phyloP scores from a whole-genome alignment of 2,113 vertebrate species.

The Thryonomys swinderianus region DNA sequence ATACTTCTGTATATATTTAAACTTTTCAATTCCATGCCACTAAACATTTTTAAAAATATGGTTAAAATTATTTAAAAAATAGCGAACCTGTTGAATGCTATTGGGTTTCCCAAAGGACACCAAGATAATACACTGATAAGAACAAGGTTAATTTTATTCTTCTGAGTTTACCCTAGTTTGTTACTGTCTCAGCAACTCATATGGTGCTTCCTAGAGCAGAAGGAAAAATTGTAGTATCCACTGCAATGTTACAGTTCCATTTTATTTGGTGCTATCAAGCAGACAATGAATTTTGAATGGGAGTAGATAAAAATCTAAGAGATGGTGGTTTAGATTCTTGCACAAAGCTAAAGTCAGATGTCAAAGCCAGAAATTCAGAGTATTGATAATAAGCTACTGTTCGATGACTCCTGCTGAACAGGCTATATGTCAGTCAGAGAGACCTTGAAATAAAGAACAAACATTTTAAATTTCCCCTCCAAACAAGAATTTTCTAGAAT shows the following conservation, averaged over 20 bases:
- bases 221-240: background rate
- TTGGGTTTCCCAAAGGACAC: background rate
- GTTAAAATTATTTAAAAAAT: background rate
- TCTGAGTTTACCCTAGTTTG: background rate
- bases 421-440: background rate
- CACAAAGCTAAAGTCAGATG: background rate
- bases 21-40: background rate
- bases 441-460: background rate
- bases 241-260: background rate
- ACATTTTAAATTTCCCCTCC: background rate
- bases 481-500: background rate
- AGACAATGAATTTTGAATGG: background rate
- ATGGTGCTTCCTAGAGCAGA: background rate
- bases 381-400: background rate
- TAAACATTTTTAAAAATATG: background rate
- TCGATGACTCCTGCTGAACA: background rate
- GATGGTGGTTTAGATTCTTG: background rate
- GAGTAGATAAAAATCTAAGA: background rate
- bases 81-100: background rate
- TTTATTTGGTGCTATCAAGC: background rate
- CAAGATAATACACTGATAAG: background rate
- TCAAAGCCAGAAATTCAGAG: background rate
- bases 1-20: background rate
- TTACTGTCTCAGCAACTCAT: background rate
- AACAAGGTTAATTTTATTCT: background rate